Evolutionary conservation across 2,797 vertebrate species (phyloP).

Genomic region (Babyrousa celebensis): DNA sequence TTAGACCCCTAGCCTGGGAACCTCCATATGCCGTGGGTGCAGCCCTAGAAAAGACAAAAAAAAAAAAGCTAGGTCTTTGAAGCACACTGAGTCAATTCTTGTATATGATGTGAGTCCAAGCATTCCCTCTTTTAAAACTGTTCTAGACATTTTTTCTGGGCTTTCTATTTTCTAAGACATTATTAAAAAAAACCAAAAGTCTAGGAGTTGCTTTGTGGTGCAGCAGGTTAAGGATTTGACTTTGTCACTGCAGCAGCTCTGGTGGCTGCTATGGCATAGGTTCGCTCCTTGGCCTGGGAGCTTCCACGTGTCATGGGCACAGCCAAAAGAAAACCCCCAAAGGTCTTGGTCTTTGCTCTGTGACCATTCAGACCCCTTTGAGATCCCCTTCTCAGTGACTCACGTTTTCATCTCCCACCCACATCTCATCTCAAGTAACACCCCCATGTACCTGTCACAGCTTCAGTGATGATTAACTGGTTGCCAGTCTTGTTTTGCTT

Average conservation of each 20-base stretch:
- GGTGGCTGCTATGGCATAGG: too few species aligned
- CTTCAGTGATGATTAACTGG: not conserved
- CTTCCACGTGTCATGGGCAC: too few species aligned
- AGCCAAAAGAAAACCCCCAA: too few species aligned
- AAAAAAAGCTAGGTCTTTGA: not conserved
- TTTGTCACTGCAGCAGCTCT: too few species aligned
- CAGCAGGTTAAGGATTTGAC: too few species aligned
- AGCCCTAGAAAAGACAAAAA: too few species aligned
- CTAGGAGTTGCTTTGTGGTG: too few species aligned
- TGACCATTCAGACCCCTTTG: not conserved
- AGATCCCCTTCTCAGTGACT: not conserved
- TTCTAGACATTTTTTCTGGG: not conserved
- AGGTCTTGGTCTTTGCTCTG: not conserved
- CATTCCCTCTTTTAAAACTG: not conserved
- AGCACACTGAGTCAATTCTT: slow-evolving; percentile 18
- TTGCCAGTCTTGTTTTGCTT: not conserved
- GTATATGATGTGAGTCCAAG: not conserved
- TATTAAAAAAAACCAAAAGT: not conserved
- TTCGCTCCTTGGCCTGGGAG: too few species aligned
- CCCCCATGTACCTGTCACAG: not conserved
- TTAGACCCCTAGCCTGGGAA: too few species aligned
- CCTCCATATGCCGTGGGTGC: too few species aligned
- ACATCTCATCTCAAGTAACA: not conserved
- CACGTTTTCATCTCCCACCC: not conserved
- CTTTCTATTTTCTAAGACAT: not conserved